Percentiles rank a stretch among this genome's conserved stretches.
Evolutionary conservation across 2,797 vertebrate species (phyloP).

Genomic region (Sebastes oblongus): DNA sequence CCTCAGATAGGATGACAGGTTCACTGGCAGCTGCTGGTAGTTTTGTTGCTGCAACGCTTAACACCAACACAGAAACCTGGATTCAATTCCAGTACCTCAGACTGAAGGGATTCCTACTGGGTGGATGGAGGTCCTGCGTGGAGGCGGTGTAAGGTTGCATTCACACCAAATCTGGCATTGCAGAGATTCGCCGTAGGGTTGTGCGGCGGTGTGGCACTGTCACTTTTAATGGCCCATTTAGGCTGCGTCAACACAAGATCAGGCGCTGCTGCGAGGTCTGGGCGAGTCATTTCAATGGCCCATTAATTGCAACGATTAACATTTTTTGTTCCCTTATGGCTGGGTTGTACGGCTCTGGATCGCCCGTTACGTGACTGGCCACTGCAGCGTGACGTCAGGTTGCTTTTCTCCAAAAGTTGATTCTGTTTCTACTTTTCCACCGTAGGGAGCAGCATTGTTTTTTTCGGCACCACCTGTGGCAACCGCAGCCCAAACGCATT

Average conservation of each 20-base stretch:
- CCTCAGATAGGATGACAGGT: neutral
- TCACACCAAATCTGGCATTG: neutral
- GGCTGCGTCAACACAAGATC: neutral
- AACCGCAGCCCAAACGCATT: too few species aligned
- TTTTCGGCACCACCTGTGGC: too few species aligned
- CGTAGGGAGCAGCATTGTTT: accelerated
- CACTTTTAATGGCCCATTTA: neutral
- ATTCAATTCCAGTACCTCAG: neutral
- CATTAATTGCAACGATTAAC: too few species aligned
- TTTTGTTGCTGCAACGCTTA: neutral
- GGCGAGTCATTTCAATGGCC: too few species aligned
- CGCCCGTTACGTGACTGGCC: neutral
- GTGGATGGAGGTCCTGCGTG: neutral
- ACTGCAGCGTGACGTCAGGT: neutral
- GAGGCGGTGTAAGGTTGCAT: neutral
- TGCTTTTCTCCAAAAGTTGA: neutral
- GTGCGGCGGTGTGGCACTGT: neutral
- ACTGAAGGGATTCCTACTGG: neutral
- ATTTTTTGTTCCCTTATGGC: too few species aligned
- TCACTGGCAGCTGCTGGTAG: constrained; percentile 18
- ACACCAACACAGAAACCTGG: neutral
- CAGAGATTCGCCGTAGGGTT: neutral
- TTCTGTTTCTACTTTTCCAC: neutral
- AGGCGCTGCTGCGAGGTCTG: too few species aligned
- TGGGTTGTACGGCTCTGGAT: neutral